Base-by-base conservation (phyloP, 1,140 invertebrate species). In the Aphelinus atriplicis region DNA sequence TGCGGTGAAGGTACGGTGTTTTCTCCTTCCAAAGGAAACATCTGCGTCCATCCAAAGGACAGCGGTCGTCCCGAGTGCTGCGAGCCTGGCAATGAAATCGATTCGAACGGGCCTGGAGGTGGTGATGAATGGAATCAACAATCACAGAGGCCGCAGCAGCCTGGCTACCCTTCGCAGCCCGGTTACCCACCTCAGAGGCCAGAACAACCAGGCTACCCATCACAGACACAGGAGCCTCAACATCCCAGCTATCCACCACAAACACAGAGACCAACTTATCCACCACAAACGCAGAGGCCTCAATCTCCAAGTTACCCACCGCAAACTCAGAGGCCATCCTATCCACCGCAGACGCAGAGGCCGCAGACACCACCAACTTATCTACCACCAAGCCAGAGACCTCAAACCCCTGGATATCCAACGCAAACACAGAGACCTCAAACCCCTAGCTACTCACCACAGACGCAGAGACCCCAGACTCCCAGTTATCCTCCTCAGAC, bases 1-100 rank as follows among this genome's bases (percentile, higher is more conserved):
- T 94, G 93, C 81, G 91, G 90, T 1, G 87, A 89, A 60, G 93
- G 92, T 48, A 94, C 93, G 2, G 91, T 94, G 6, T 95, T 91
- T 75, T 93, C 94, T 80, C 89, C 90, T 10, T 85, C 89, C 1
- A 89, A 87, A n/a, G 87, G 87, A 56, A 89, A 90, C 76, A 87
- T 90, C 70, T 95, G 93, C 81, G 93, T 92, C 75, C 90, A 92
- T 84, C 90, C 92, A 3, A 87, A 88, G 71, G 90, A 89, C n/a
- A 92, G 90, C 76, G 90, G 87, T 70, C 86, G 91, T 46, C 71
- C 83, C 42, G 90, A 91, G 80, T 92, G 91, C 79, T 86, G 85
- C 3, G 84, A 80, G 42, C 77, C 80, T n/a, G 75, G 80, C 1
- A 84, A 85, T 50, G 80, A 84, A 48, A 81, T 85, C 50, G 83